A percentile compares a stretch with the other conserved stretches of the same genome.
Conservation (phyloP, 2,113 vertebrate genomes). For the Crocuta crocuta region DNA sequence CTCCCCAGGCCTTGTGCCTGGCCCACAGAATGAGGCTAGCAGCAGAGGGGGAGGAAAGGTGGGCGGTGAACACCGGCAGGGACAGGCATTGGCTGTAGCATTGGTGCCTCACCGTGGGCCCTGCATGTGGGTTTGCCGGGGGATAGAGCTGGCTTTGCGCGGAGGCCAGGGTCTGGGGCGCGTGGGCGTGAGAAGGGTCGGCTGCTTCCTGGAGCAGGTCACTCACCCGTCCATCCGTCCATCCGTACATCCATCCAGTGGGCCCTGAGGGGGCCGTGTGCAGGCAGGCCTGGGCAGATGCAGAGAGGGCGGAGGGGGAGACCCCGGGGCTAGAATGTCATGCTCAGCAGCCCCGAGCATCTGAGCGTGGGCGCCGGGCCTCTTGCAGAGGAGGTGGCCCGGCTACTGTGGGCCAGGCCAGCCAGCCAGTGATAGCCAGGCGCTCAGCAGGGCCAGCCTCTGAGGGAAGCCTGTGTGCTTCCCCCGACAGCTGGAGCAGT, state of each 20-base stretch:
- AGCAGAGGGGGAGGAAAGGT: not conserved
- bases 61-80: not conserved
- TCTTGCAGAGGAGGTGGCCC: not conserved
- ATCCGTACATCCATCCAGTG: not conserved
- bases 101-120: rapidly evolving
- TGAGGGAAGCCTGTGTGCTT: not conserved
- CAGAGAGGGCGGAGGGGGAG: not conserved
- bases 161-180: not conserved
- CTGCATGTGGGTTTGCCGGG: not conserved
- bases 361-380: not conserved
- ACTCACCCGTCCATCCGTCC: not conserved
- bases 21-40: not conserved
- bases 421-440: too few relatives aligned
- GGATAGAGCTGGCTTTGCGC: not conserved
- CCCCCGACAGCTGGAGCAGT: constrained; percentile 95
- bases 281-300: not conserved
- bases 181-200: not conserved
- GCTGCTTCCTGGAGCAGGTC: not conserved
- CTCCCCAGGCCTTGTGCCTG: not conserved
- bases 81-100: not conserved
- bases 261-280: not conserved
- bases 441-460: not conserved
- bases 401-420: not conserved
- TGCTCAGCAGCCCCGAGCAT: not conserved
- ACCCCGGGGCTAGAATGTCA: not conserved